phyloP scores from a whole-genome alignment of 2,888 invertebrate species.

The Tipula unca region DNA sequence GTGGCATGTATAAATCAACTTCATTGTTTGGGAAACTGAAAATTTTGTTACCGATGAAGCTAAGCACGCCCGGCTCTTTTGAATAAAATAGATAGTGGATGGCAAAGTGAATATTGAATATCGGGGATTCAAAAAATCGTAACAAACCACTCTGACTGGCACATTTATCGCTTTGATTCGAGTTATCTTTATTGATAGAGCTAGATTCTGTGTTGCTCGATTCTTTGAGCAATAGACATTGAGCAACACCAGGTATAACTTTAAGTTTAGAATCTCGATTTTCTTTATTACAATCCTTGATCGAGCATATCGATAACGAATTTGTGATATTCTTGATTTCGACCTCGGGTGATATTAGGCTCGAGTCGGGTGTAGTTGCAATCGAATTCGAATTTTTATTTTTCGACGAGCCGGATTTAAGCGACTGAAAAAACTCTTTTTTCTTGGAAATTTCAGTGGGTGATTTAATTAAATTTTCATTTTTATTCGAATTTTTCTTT shows the following conservation, averaged over 20 bases:
- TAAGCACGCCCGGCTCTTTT: constrained; percentile 95
- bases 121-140: constrained; percentile 90
- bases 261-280: constrained; percentile 21
- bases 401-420: constrained; percentile 37
- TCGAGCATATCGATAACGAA: constrained; percentile 36
- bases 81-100: constrained; percentile 97
- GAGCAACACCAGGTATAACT: constrained; percentile 39
- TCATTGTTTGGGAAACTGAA: constrained; percentile 88
- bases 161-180: constrained; percentile 33
- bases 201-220: constrained; percentile 14
- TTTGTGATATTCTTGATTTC: constrained; percentile 30
- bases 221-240: constrained; percentile 34
- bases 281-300: constrained; percentile 28
- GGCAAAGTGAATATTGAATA: constrained; percentile 97
- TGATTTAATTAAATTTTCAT: constrained; percentile 32
- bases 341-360: constrained; percentile 20
- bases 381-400: constrained; percentile 37
- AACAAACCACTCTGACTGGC: constrained; percentile 37
- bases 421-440: constrained; percentile 38
- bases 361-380: constrained; percentile 25
- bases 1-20: constrained; percentile 96
- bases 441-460: constrained; percentile 40
- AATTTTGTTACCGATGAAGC: constrained; percentile 95
- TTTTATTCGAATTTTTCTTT: constrained; percentile 40
- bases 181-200: not conserved